Evolutionary conservation across 2,888 invertebrate species (phyloP).

Genomic region (Drosophila yooni): DNA sequence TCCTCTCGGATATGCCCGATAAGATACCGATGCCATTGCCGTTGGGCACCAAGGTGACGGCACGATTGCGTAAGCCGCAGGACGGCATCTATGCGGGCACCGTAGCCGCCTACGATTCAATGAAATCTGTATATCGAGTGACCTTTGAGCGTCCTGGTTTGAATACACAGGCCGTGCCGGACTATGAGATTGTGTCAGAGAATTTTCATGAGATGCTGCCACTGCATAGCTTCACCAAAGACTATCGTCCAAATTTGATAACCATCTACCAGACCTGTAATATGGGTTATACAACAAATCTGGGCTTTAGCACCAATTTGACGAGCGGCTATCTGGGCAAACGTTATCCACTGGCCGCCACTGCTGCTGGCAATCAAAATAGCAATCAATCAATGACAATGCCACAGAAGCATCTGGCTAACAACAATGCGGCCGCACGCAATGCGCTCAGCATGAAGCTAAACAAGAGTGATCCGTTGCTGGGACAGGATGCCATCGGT

Average conservation of each 20-base stretch:
- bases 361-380: constrained; percentile 24
- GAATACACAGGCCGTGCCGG: constrained; percentile 97
- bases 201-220: constrained; percentile 96
- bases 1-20: constrained; percentile 94
- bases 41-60: constrained; percentile 95
- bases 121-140: constrained; percentile 96
- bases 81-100: constrained; percentile 97
- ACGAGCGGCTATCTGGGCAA: constrained; percentile 52
- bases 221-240: constrained; percentile 92
- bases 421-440: constrained; percentile 84
- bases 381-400: constrained; percentile 14
- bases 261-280: constrained; percentile 69
- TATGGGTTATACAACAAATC: constrained; percentile 65
- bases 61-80: constrained; percentile 95
- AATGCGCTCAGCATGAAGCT: constrained; percentile 78
- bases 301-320: constrained; percentile 87
- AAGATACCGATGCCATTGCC: constrained; percentile 98
- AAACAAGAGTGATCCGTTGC: constrained; percentile 89
- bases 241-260: constrained; percentile 89
- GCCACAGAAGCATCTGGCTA: constrained; percentile 81
- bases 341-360: constrained; percentile 37
- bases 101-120: constrained; percentile 97
- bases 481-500: constrained; percentile 86
- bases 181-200: constrained; percentile 97
- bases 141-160: constrained; percentile 96